Conservation (phyloP, 2,113 vertebrate species). For the Bucco capensis region DNA sequence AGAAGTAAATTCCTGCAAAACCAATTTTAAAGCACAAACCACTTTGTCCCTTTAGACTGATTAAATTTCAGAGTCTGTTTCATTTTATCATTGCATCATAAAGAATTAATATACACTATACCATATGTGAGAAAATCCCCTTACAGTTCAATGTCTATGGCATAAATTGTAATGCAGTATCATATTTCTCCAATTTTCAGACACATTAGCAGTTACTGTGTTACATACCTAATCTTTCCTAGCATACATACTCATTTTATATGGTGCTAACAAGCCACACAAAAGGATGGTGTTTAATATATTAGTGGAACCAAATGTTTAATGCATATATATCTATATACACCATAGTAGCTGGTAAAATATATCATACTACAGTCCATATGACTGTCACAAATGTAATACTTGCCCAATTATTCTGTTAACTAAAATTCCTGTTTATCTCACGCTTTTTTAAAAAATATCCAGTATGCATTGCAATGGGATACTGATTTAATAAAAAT, state of each 20-base stretch:
- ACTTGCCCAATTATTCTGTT: neutral
- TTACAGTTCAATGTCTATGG: neutral
- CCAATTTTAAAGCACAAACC: neutral
- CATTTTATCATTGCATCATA: neutral
- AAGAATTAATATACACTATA: neutral
- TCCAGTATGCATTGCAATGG: neutral
- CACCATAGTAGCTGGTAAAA: neutral
- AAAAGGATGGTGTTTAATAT: neutral
- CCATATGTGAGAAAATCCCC: neutral
- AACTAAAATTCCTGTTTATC: neutral
- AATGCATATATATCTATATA: neutral
- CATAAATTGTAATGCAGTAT: neutral
- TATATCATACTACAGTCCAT: neutral
- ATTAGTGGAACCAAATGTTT: neutral
- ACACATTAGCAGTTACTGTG: neutral
- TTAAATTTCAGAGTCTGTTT: neutral
- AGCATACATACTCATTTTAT: neutral
- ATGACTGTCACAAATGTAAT: neutral
- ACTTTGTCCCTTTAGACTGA: neutral
- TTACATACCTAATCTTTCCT: neutral
- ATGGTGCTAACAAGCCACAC: neutral
- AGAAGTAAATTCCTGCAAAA: neutral
- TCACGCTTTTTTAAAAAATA: neutral
- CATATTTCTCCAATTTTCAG: neutral
- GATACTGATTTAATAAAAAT: neutral